phyloP scores from a whole-genome alignment of 2,797 vertebrate species.

The Sparus aurata region DNA sequence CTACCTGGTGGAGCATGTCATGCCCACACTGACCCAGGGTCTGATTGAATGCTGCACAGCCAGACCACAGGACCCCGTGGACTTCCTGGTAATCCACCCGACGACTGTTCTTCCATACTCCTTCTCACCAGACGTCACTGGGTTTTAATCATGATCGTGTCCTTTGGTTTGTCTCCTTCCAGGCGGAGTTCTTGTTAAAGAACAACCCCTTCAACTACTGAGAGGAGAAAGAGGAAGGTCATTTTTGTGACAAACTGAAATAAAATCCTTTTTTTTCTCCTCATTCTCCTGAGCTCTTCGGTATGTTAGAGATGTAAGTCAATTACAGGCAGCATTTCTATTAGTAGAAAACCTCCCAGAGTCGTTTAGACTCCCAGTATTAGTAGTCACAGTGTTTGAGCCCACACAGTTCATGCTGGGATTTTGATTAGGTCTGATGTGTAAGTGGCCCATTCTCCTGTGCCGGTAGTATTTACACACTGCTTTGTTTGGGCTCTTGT shows the following conservation, averaged over 20 bases:
- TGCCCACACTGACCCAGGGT: slow-evolving; percentile 91
- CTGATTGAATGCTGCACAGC: slow-evolving; percentile 89
- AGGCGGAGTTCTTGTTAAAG: slow-evolving; percentile 95
- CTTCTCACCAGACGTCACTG: no score
- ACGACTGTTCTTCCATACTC: background rate
- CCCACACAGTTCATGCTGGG: slow-evolving; percentile 35
- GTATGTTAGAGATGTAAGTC: slow-evolving; percentile 24
- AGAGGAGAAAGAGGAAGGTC: slow-evolving; percentile 11
- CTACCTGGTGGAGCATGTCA: slow-evolving; percentile 90
- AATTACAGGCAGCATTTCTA: slow-evolving; percentile 27
- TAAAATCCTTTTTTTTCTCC: background rate
- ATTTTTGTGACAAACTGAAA: background rate
- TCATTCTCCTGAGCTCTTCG: slow-evolving; percentile 3
- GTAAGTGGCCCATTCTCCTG: slow-evolving; percentile 55
- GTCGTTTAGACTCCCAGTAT: slow-evolving; percentile 18
- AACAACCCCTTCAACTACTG: slow-evolving; percentile 86
- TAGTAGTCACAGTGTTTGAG: slow-evolving; percentile 27
- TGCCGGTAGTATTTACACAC: slow-evolving; percentile 49
- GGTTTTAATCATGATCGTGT: background rate
- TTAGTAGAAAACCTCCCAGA: slow-evolving; percentile 27
- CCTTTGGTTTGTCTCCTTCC: slow-evolving; percentile 54
- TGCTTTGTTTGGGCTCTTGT: slow-evolving; percentile 63
- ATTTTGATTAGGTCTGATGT: slow-evolving; percentile 59
- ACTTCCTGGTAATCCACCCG: slow-evolving; percentile 87
- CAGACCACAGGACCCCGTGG: slow-evolving; percentile 89